These are phyloP conservation scores for Muraenolepis orangiensis DNA, from an alignment of 2,797 vertebrate genomes.

Conservation along the genomic window DNA sequence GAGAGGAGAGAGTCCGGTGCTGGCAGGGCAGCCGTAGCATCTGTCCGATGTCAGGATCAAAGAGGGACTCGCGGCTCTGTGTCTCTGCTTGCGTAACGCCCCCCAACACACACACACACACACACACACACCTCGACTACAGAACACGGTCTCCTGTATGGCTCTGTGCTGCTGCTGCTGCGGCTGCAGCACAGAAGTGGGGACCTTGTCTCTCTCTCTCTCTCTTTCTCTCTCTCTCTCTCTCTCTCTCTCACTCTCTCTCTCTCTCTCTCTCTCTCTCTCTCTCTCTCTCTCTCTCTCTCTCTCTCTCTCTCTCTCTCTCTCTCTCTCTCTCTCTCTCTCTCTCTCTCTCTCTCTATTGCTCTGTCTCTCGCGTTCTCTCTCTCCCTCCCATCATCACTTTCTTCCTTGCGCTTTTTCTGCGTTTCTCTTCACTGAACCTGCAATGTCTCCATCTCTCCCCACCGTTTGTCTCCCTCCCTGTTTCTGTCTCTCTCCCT, in stretches of 20 bases:
- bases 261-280: slow-evolving; percentile 37
- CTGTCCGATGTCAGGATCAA: slow-evolving; percentile 54
- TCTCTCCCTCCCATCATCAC: too few relatives aligned
- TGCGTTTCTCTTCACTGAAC: too few relatives aligned
- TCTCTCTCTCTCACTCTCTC: slow-evolving; percentile 32
- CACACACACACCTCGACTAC: too few relatives aligned
- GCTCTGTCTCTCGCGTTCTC: background rate
- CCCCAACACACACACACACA: too few relatives aligned
- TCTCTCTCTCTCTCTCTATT: background rate
- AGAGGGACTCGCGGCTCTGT: slow-evolving; percentile 44
- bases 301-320: background rate
- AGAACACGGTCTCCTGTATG: background rate
- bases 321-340: slow-evolving; percentile 23
- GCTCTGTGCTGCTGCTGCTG: slow-evolving; percentile 51
- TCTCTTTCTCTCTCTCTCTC: slow-evolving; percentile 53
- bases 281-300: slow-evolving; percentile 29
- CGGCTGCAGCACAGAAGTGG: slow-evolving; percentile 51
- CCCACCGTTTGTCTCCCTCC: too few relatives aligned
- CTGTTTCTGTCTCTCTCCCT: slow-evolving; percentile 30
- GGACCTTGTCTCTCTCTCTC: slow-evolving; percentile 27
- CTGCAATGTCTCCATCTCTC: too few relatives aligned
- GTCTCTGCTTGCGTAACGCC: slow-evolving; percentile 68
- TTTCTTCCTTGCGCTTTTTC: too few relatives aligned
- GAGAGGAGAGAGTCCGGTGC: background rate
- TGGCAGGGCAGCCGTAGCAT: slow-evolving; percentile 41